A percentile compares a stretch with the other conserved stretches of the same genome.
phyloP scores from a whole-genome alignment of 2,113 vertebrate species.

The Trinectes maculatus region DNA sequence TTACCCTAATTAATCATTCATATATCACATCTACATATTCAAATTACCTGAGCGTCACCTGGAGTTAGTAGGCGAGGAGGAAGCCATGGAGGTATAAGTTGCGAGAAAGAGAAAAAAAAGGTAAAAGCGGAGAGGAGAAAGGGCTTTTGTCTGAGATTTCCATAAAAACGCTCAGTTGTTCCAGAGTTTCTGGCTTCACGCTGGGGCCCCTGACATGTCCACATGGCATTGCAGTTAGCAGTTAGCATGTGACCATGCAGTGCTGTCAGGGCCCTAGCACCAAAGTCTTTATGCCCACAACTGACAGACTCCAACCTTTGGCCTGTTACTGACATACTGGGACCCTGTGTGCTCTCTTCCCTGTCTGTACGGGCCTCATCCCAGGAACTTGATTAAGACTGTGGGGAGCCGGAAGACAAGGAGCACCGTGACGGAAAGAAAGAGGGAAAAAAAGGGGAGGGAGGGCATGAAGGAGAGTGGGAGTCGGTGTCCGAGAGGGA shows the following conservation, averaged over 20 bases:
- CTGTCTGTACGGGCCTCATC: slow-evolving; percentile 58
- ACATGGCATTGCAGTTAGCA: slow-evolving; percentile 27
- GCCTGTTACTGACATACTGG: slow-evolving; percentile 70
- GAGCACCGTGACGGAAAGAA: not conserved
- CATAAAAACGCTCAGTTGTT: slow-evolving; percentile 19
- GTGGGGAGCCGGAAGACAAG: slow-evolving; percentile 59
- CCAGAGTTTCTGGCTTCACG: slow-evolving; percentile 13
- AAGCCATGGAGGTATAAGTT: slow-evolving; percentile 15
- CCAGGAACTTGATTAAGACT: slow-evolving; percentile 73
- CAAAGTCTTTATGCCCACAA: slow-evolving; percentile 64
- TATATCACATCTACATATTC: slow-evolving; percentile 73
- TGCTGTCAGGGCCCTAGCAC: slow-evolving; percentile 59
- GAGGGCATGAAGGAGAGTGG: not conserved
- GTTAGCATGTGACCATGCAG: slow-evolving; percentile 55
- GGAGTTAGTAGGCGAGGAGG: slow-evolving; percentile 31
- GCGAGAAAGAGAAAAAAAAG: slow-evolving; percentile 7
- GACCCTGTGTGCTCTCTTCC: slow-evolving; percentile 47
- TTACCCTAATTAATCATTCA: slow-evolving; percentile 77
- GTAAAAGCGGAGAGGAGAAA: not conserved
- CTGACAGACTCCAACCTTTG: slow-evolving; percentile 74
- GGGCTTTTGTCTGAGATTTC: not conserved
- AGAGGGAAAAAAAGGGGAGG: not conserved
- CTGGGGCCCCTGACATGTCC: slow-evolving; percentile 22
- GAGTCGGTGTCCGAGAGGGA: slow-evolving; percentile 1
- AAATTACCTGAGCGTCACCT: slow-evolving; percentile 59